Conservation (phyloP, 1,140 invertebrate genomes). For the Aphelinus atriplicis region DNA sequence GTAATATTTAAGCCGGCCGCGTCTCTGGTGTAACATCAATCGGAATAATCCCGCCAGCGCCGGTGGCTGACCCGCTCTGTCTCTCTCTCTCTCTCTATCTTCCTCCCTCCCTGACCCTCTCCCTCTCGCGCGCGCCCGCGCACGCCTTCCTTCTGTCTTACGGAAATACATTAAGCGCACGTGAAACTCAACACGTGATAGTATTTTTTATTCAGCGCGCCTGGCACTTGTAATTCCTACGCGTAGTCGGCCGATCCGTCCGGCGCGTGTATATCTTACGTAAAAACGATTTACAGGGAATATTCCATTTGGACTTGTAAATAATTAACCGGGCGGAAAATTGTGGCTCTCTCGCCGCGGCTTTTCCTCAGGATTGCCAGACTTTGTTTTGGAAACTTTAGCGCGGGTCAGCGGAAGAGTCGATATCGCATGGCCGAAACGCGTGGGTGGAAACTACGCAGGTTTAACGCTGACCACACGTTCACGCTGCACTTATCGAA, state of each 20-base stretch:
- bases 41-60: constrained; percentile 53
- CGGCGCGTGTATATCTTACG: background rate
- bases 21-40: constrained; percentile 60
- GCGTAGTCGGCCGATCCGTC: background rate
- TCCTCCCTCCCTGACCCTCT: background rate
- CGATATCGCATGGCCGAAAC: too few relatives aligned
- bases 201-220: constrained; percentile 27
- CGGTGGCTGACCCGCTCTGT: constrained; percentile 1
- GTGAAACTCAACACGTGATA: constrained; percentile 28
- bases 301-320: constrained; percentile 20
- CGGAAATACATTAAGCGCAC: constrained; percentile 25
- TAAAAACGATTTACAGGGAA: constrained; percentile 15
- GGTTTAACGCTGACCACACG: background rate
- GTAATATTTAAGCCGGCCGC: constrained; percentile 58
- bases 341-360: background rate
- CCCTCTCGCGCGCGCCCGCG: background rate
- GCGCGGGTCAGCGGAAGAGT: too few relatives aligned
- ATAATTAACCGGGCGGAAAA: constrained; percentile 19
- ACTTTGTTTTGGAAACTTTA: too few relatives aligned
- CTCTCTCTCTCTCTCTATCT: constrained; percentile 1
- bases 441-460: too few relatives aligned
- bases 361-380: too few relatives aligned
- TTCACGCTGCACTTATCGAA: constrained; percentile 3
- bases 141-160: background rate
- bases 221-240: background rate